Conservation (phyloP, 1,140 invertebrate species). For the Venturia canescens region DNA sequence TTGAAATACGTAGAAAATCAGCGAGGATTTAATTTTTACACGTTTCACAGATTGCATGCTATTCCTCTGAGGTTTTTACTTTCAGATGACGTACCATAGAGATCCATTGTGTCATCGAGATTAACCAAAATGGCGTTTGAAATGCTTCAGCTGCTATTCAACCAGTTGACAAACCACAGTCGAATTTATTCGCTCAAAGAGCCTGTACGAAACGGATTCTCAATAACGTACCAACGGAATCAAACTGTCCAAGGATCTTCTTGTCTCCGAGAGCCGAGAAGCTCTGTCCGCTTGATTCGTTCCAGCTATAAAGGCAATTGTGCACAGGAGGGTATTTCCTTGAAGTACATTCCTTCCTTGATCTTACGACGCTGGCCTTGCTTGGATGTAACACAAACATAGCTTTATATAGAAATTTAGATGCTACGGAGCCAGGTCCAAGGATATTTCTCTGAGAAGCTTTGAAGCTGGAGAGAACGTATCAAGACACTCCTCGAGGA, state of each 20-base stretch:
- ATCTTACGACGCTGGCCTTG: slow-evolving; percentile 50
- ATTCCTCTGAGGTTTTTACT: neutral
- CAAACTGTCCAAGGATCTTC: neutral
- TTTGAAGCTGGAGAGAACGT: slow-evolving; percentile 56
- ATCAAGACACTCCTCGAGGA: slow-evolving; percentile 47
- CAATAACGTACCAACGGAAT: slow-evolving; percentile 14
- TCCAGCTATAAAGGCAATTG: slow-evolving; percentile 48
- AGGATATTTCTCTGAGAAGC: slow-evolving; percentile 52
- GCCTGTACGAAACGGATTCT: slow-evolving; percentile 52
- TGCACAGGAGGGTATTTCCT: neutral
- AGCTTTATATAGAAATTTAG: slow-evolving; percentile 1
- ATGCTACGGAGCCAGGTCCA: slow-evolving; percentile 8
- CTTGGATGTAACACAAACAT: slow-evolving; percentile 15
- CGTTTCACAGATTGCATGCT: neutral
- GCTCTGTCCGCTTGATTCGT: slow-evolving; percentile 55
- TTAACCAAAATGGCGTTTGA: neutral
- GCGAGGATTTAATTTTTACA: neutral
- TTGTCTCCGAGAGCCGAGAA: neutral
- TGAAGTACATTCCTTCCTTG: slow-evolving; percentile 40
- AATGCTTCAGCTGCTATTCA: neutral
- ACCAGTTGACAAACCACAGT: neutral
- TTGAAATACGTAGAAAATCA: neutral
- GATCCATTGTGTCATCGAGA: neutral
- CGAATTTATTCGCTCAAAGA: slow-evolving; percentile 31
- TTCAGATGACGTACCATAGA: neutral